Percentiles rank a stretch among this genome's conserved stretches.
Conservation (phyloP, 2,888 invertebrate genomes). For the Machimus rusticus region DNA sequence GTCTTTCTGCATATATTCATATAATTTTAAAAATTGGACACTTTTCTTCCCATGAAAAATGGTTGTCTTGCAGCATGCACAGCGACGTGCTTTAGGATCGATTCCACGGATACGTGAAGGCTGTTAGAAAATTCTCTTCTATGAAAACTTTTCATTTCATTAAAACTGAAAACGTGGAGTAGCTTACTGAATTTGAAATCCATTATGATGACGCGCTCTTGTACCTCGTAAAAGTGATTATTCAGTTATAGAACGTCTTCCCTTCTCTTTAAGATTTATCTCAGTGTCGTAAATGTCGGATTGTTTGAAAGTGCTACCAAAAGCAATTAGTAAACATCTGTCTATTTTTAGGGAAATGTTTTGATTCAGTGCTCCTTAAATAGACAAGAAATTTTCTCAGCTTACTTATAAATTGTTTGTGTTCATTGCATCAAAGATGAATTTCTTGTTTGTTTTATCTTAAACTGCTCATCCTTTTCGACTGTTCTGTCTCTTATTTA, state of each 20-base stretch:
- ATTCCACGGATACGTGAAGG: background rate
- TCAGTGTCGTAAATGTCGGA: background rate
- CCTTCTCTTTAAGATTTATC: background rate
- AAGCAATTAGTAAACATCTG: background rate
- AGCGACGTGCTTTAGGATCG: background rate
- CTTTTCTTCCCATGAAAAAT: background rate
- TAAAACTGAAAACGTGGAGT: background rate
- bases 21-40: background rate
- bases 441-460: background rate
- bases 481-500: background rate
- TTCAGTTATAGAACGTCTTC: background rate
- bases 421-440: background rate
- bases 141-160: background rate
- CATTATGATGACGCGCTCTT: background rate
- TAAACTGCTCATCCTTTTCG: background rate
- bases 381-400: background rate
- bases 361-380: background rate
- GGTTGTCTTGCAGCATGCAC: background rate
- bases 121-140: background rate
- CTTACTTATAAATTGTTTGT: background rate
- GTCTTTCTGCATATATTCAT: background rate
- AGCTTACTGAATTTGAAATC: background rate
- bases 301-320: background rate
- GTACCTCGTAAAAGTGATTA: background rate
- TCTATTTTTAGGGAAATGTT: background rate